Conservation (phyloP, 2,888 invertebrate genomes). For the Drosophila neonasuta region DNA sequence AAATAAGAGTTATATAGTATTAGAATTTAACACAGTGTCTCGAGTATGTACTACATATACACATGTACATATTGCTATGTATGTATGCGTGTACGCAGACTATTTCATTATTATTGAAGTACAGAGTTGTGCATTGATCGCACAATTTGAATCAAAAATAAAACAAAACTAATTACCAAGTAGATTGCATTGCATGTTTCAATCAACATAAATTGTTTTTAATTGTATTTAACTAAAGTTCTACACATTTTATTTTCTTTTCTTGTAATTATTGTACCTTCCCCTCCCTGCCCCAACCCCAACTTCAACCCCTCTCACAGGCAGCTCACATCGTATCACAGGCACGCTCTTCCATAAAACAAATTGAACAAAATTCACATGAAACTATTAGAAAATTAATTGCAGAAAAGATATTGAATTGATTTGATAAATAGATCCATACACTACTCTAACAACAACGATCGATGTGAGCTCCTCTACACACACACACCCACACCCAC, state of each 20-base stretch:
- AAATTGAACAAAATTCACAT: slow-evolving; percentile 50
- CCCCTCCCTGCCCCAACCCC: not conserved
- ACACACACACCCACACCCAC: slow-evolving; percentile 1
- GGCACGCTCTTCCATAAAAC: slow-evolving; percentile 76
- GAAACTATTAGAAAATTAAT: slow-evolving; percentile 19
- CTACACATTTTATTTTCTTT: slow-evolving; percentile 22
- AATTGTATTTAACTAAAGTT: slow-evolving; percentile 61
- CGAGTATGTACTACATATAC: slow-evolving; percentile 27
- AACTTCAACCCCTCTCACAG: not conserved
- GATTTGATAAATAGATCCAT: slow-evolving; percentile 14
- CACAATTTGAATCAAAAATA: not conserved
- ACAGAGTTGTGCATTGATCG: slow-evolving; percentile 45
- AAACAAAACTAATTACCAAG: slow-evolving; percentile 31
- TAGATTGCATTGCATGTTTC: slow-evolving; percentile 41
- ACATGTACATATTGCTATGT: not conserved
- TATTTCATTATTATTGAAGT: slow-evolving; percentile 53
- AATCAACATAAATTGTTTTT: slow-evolving; percentile 39
- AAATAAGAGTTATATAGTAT: slow-evolving; percentile 56
- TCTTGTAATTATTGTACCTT: not conserved
- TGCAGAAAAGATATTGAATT: slow-evolving; percentile 3
- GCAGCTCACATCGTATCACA: slow-evolving; percentile 82
- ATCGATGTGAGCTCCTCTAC: slow-evolving; percentile 64
- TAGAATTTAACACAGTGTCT: slow-evolving; percentile 62
- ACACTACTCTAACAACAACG: slow-evolving; percentile 66
- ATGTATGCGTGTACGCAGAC: not conserved